phyloP scores from a whole-genome alignment of 1,140 invertebrate genomes.

The Zophobas morio region DNA sequence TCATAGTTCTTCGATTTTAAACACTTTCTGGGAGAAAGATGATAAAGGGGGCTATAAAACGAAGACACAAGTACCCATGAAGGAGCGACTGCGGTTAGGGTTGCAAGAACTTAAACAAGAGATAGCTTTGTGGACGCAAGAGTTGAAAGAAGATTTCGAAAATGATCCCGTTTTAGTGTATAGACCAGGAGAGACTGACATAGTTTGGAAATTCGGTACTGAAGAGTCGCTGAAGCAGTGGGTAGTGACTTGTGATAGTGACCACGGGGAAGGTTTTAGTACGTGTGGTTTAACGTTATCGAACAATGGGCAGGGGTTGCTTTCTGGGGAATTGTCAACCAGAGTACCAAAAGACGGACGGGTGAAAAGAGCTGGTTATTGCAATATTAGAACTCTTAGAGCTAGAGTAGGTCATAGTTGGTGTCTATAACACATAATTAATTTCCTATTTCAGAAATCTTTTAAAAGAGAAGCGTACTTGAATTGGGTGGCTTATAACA shows the following conservation, averaged over 20 bases:
- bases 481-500: constrained; percentile 87
- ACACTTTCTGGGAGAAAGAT: constrained; percentile 65
- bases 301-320: constrained; percentile 79
- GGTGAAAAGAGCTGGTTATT: constrained; percentile 82
- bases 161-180: constrained; percentile 74
- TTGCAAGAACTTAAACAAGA: constrained; percentile 78
- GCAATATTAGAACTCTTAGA: constrained; percentile 79
- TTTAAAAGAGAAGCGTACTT: constrained; percentile 80
- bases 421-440: constrained; percentile 41
- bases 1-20: constrained; percentile 48
- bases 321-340: constrained; percentile 76
- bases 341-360: constrained; percentile 85
- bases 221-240: constrained; percentile 79
- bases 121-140: constrained; percentile 76
- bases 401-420: constrained; percentile 70
- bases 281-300: constrained; percentile 77
- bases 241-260: constrained; percentile 82
- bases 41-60: constrained; percentile 76
- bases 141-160: constrained; percentile 77
- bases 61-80: constrained; percentile 67
- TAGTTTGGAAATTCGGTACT: constrained; percentile 79
- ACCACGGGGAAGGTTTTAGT: constrained; percentile 87
- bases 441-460: constrained; percentile 78
- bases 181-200: constrained; percentile 77
- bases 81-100: constrained; percentile 73